Evolutionary conservation across 2,797 vertebrate species (phyloP), one percentile per base, ranked within the genome.

Genomic region (Acridotheres tristis): DNA sequence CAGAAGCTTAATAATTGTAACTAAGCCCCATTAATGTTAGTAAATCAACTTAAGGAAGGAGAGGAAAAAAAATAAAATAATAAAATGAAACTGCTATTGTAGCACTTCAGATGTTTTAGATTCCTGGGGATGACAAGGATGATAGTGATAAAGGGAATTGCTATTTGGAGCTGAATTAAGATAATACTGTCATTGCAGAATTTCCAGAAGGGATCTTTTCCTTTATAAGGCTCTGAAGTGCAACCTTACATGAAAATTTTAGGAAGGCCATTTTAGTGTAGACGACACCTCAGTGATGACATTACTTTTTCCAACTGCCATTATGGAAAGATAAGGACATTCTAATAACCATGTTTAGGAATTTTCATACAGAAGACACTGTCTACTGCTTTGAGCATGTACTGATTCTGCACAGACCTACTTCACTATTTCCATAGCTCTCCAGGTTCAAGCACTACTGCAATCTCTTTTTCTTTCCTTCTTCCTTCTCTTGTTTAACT

Each of bases 91-190:
- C 51, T 30, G 51, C 51, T 51, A 85, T 10, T 71, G 42, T 36
- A 85, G 71, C 75, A 88, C 38, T 87, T 91, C 55, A 74, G 67
- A 76, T 79, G 67, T 38, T 86, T 90, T 30, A 88, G 83, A 85
- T 79, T 88, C 67, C 55, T 71, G 42, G 51, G 77, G 67, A 92
- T 87, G 65, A 92, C 18, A 69, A 71, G 72, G 38, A 79, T 67
- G 74, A 85, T 38, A 67, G 34, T 26, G 57, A 76, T 65, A 92
- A 89, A 78, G 59, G 10, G 40, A 93, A 80, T 8, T 91, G 65
- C 48, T 86, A 38, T 75, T 91, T 19, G 22, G 51, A 89, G 73
- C 25, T 83, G 72, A 96, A 88, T 69, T 75, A 76, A 75, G 26
- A 45, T 48, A 45, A 85, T 88, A 45, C 19, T 78, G n/a, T 55